Base-by-base conservation (phyloP, 2,797 vertebrate species). In the Morus bassanus region DNA sequence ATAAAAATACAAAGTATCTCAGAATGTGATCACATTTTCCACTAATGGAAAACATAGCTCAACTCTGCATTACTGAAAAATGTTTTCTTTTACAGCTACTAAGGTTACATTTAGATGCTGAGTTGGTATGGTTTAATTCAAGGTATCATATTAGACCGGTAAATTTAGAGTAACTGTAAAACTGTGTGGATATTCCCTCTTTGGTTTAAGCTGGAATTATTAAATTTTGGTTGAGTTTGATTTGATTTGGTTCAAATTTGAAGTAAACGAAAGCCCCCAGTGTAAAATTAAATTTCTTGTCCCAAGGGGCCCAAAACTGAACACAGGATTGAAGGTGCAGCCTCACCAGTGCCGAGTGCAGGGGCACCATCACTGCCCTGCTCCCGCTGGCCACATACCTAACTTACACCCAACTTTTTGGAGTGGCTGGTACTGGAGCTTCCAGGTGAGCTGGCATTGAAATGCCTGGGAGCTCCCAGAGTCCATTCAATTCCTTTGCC, bases 11-110 rank as follows among this genome's bases (percentile, higher is more conserved):
- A 0, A 79, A 96, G 63, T 95, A 76, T 95, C 85, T 96, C 78
- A 84, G 76, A 84, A 76, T 92, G 85, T 79, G 87, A 88, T 97
- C 93, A 92, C 87, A 84, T 96, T 96, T 97, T 97, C 96, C 95
- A 94, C 61, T 96, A 94, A 95, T 88, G 96, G 95, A 97, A 96
- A 95, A 86, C 87, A 81, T 45, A 75, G 63, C 82, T 92, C 87
- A 85, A 10, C 81, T 87, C 73, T 81, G 39, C 76, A 41, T 72
- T 86, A 41, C 65, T 78, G 89, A 90, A 81, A 89, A 89, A 84
- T 88, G 39, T 91, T 91, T 94, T 84, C 50, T 88, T 89, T 67
- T 67, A 69, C 57, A 96, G 73, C 78, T 69, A 30, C 57, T 86
- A 75, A 59, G 43, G 69, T 65, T 78, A 67, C 82, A 33, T 75